Evolutionary conservation across 2,888 invertebrate species (phyloP).

Genomic region (Ecliptopera silaceata): DNA sequence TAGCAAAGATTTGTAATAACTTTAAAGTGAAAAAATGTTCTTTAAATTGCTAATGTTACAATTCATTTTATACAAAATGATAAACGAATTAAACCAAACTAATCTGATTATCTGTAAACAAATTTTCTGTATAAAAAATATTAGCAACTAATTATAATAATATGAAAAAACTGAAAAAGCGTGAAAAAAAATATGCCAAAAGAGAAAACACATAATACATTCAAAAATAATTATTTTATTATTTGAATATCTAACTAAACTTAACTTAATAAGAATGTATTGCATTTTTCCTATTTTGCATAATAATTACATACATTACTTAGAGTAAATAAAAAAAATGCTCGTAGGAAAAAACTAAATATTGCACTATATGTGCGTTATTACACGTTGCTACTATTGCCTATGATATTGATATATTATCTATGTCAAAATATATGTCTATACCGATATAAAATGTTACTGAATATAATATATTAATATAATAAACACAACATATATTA

Average conservation of each 20-base stretch:
- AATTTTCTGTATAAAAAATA: conserved; percentile 9
- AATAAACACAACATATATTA: conserved; percentile 26
- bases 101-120: conserved; percentile 5
- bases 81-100: conserved; percentile 7
- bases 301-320: conserved; percentile 48
- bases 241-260: conserved; percentile 63
- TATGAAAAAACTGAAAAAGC: conserved; percentile 33
- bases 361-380: conserved; percentile 60
- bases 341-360: conserved; percentile 48
- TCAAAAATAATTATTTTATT: conserved; percentile 42
- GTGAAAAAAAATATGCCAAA: conserved; percentile 41
- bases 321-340: conserved; percentile 51
- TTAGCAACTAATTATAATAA: conserved; percentile 2
- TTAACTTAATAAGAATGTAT: conserved; percentile 71
- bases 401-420: conserved; percentile 31
- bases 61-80: conserved; percentile 7
- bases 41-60: conserved; percentile 9
- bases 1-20: conserved; percentile 11
- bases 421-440: conserved; percentile 30
- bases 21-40: conserved; percentile 9
- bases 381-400: conserved; percentile 29
- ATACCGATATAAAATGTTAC: conserved; percentile 26
- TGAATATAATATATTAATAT: conserved; percentile 25
- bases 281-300: conserved; percentile 64
- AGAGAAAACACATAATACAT: conserved; percentile 37